Conservation (phyloP, 2,888 invertebrate genomes). For the Allolobophora icterica region DNA sequence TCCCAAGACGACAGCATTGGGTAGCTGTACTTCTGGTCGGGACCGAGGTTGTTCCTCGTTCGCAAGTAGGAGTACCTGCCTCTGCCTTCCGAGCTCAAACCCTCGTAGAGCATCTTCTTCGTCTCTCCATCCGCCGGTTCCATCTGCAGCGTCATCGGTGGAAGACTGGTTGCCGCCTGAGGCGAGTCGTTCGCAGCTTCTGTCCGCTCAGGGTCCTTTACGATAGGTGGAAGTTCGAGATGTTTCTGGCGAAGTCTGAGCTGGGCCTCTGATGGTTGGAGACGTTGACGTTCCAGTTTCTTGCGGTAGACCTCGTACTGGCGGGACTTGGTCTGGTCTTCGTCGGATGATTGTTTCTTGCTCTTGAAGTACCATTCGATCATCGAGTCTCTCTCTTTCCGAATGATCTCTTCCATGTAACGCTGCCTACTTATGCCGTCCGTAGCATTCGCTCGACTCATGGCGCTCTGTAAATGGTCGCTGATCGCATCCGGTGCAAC, state of each 20-base stretch:
- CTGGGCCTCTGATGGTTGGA: slow-evolving; percentile 39
- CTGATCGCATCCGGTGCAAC: background rate
- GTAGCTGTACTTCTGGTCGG: slow-evolving; percentile 63
- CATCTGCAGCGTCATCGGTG: slow-evolving; percentile 54
- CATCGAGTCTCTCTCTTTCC: slow-evolving; percentile 23
- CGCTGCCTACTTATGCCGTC: background rate
- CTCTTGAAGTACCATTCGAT: background rate
- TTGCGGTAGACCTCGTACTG: slow-evolving; percentile 59
- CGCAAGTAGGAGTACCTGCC: slow-evolving; percentile 61
- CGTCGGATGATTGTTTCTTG: background rate
- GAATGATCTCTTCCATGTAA: slow-evolving; percentile 4
- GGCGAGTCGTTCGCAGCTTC: background rate
- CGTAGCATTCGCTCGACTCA: background rate
- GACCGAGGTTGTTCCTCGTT: slow-evolving; percentile 55
- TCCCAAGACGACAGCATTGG: slow-evolving; percentile 61
- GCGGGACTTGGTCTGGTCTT: slow-evolving; percentile 24
- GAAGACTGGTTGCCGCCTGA: background rate
- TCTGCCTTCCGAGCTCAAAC: slow-evolving; percentile 64
- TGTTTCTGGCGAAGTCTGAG: slow-evolving; percentile 33
- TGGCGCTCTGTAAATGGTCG: background rate
- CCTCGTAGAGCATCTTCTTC: slow-evolving; percentile 58
- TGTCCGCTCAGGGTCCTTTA: background rate
- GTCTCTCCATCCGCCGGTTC: slow-evolving; percentile 52
- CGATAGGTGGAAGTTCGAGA: background rate
- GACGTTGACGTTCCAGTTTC: slow-evolving; percentile 53